Percentiles rank a stretch among this genome's conserved stretches.
phyloP scores from a whole-genome alignment of 2,113 vertebrate genomes.

The Cynoglossus semilaevis region DNA sequence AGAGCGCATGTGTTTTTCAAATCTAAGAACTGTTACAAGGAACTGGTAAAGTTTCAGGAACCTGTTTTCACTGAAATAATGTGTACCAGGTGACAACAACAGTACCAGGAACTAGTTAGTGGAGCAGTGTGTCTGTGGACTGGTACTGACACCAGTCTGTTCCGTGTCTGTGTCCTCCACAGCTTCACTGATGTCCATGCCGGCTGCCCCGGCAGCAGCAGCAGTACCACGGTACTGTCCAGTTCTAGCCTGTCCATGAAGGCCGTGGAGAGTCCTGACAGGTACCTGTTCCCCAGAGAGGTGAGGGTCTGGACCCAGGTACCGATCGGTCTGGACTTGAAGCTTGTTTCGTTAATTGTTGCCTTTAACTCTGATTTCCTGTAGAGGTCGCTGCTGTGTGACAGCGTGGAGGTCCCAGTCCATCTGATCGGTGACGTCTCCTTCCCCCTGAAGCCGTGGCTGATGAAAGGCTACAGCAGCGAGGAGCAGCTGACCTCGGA shows the following conservation, averaged over 20 bases:
- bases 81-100: no score
- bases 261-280: slow-evolving; percentile 38
- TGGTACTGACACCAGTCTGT: no score
- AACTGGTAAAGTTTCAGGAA: no score
- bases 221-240: slow-evolving; percentile 29
- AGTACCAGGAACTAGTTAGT: no score
- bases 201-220: slow-evolving; percentile 47
- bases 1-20: no score
- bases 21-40: no score
- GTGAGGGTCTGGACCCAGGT: slow-evolving; percentile 17
- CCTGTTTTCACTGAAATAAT: no score
- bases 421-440: slow-evolving; percentile 41
- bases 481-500: slow-evolving; percentile 13
- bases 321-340: no score
- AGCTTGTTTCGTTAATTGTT: no score
- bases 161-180: background rate
- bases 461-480: slow-evolving; percentile 41
- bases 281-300: slow-evolving; percentile 47
- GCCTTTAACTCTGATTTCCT: background rate
- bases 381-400: slow-evolving; percentile 30
- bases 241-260: slow-evolving; percentile 47
- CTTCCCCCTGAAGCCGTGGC: slow-evolving; percentile 51
- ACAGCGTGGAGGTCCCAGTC: slow-evolving; percentile 40
- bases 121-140: no score
- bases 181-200: slow-evolving; percentile 51